Percentiles rank a stretch among this genome's conserved stretches.
Conservation (phyloP, 1,140 invertebrate genomes). For the Scaptomyza hsui region DNA sequence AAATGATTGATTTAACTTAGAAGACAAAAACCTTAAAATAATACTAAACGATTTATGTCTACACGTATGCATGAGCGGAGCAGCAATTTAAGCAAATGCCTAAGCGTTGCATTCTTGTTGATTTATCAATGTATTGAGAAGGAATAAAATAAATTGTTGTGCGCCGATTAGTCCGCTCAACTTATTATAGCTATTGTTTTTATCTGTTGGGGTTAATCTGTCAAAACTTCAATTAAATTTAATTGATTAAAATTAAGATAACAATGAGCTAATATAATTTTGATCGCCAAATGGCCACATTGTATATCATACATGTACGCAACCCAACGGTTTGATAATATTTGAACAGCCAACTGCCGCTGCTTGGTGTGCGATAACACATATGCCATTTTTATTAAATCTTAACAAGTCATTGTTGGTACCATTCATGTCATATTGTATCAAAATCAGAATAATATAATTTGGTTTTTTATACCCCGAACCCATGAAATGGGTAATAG, state of each 20-base stretch:
- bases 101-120: too few species aligned
- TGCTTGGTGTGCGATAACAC: not conserved
- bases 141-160: not conserved
- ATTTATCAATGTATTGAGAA: not conserved
- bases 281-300: slow-evolving; percentile 22
- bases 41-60: not conserved
- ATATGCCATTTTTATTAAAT: not conserved
- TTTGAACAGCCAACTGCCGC: too few species aligned
- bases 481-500: too few species aligned
- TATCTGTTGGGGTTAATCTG: slow-evolving; percentile 12
- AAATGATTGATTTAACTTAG: not conserved
- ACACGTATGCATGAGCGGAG: not conserved
- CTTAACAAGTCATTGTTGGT: not conserved
- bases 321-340: too few species aligned
- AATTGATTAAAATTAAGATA: slow-evolving; percentile 34
- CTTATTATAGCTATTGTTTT: not conserved
- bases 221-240: slow-evolving; percentile 8
- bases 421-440: too few species aligned
- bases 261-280: slow-evolving; percentile 29
- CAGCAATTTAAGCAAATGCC: not conserved
- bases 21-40: too few species aligned
- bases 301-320: not conserved
- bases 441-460: not conserved
- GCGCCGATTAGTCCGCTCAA: too few species aligned
- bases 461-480: too few species aligned